Evolutionary conservation across 2,113 vertebrate genomes (phyloP).

Genomic region (Peromyscus polionotus): DNA sequence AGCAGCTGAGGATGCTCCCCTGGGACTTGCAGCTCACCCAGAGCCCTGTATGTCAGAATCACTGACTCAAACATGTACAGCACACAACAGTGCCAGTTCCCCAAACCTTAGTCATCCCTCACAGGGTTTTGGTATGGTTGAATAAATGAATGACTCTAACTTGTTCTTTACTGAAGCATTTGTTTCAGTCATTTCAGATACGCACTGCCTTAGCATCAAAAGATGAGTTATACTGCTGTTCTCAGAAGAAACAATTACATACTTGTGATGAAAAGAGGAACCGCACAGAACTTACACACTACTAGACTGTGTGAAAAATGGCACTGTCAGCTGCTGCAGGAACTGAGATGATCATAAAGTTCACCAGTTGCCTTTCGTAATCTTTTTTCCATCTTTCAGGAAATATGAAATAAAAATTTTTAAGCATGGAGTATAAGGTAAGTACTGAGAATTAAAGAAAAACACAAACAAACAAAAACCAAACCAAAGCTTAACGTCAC

Average conservation of each 20-base stretch:
- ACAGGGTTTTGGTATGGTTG: background rate
- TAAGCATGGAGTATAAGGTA: background rate
- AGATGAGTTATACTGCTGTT: constrained; percentile 5
- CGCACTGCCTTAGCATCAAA: background rate
- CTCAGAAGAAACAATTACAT: constrained; percentile 57
- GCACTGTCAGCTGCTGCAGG: background rate
- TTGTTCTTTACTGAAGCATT: background rate
- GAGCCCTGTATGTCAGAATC: background rate
- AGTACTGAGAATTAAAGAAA: constrained; percentile 11
- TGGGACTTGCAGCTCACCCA: background rate
- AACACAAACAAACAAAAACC: background rate
- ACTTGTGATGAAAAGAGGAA: constrained; percentile 34
- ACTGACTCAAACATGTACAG: background rate
- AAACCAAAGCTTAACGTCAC: constrained; percentile 58
- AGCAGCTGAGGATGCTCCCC: constrained; percentile 19
- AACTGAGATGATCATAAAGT: constrained; percentile 16
- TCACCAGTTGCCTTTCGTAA: constrained; percentile 13
- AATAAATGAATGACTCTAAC: constrained; percentile 9
- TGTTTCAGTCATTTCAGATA: background rate
- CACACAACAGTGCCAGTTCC: background rate
- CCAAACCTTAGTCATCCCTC: background rate
- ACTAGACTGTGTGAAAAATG: constrained; percentile 35
- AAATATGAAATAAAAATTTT: constrained; percentile 51
- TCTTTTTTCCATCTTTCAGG: constrained; percentile 41
- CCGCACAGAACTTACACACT: background rate